Percentiles rank a stretch among this genome's conserved stretches.
Evolutionary conservation across 2,797 vertebrate genomes (phyloP).

Genomic region (Triplophysa yarkandensis): DNA sequence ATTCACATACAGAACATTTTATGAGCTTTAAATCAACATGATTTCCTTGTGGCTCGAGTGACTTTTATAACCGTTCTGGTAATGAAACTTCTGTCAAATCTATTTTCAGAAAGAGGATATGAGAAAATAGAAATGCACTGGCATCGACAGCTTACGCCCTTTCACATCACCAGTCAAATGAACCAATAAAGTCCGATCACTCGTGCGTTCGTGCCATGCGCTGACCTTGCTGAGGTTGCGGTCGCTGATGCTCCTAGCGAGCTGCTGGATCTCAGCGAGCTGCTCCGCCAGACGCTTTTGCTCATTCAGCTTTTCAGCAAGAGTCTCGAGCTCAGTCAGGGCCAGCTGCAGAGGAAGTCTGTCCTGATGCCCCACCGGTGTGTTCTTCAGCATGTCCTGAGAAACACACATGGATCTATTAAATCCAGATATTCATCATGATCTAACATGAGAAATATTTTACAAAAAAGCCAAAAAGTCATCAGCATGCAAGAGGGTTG

Average conservation of each 20-base stretch:
- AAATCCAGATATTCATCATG: no score
- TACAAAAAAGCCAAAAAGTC: no score
- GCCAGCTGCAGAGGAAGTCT: conserved; percentile 83
- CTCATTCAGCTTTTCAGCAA: conserved; percentile 86
- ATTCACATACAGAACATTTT: no score
- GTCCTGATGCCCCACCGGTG: conserved; percentile 79
- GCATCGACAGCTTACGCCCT: conserved; percentile 6
- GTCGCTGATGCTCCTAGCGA: conserved; percentile 81
- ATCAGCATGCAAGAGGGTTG: no score
- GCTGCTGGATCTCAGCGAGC: conserved; percentile 82
- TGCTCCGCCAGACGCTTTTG: conserved; percentile 86
- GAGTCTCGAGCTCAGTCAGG: conserved; percentile 83
- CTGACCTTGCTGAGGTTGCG: conserved; percentile 82
- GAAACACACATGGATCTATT: conserved; percentile 16
- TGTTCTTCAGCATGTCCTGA: conserved; percentile 89
- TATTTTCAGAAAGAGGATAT: conserved; percentile 37
- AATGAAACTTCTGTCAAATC: conserved; percentile 6
- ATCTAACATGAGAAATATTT: conserved; percentile 1
- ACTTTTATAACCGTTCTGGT: conserved; percentile 8
- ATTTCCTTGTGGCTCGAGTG: background rate
- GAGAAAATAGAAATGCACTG: conserved; percentile 8
- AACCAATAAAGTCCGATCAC: background rate
- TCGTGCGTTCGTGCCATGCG: conserved; percentile 3
- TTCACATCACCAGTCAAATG: conserved; percentile 14
- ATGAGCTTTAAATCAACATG: background rate